Evolutionary conservation across 64 coral and sea anemone genomes (phyloP), one percentile per base, ranked within the genome.

Genomic region (Cladopsammia gracilis): DNA sequence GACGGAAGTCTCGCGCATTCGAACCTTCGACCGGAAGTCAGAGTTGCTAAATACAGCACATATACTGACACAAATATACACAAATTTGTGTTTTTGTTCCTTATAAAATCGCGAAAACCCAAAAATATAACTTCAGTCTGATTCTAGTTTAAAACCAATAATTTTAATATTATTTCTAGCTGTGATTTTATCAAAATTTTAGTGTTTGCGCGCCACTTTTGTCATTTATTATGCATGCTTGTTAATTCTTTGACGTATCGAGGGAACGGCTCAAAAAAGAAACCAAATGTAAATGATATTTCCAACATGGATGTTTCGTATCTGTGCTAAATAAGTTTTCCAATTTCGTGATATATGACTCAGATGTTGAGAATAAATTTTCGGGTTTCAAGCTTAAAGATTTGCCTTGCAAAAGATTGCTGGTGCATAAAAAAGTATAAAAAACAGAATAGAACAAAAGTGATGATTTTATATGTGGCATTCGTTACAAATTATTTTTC

Each of bases 1-100:
- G 43, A 50, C 80, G 80, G 80, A 84, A 84, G 80, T 84, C 60
- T 66, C 60, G 46, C 62, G 80, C 80, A 50, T 24, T 84, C 80
- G 80, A 84, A 84, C n/a, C 20, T 24, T 25, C 20, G 3, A 69
- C 80, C 80, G 80, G 80, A 84, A 84, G 45, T 84, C 10, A 68
- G 16, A 10, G 10, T 15, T 24, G 0, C 1, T 1, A 14, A 7
- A 26, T 10, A 77, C n/a, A 11, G 19, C 12, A 14, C 20, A 10
- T 25, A 13, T 10, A 1, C 15, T 16, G 1, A 34, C 24, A 70
- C 20, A 70, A 34, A 44, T 70, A 2, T 25, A 23, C 24, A 34
- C 34, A 34, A 34, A 34, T 34, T 34, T 34, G 0, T 34, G 5
- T 73, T 73, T 48, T 83, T 3, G 7, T 14, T 64, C 47, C 16